Conservation (phyloP, 2,797 vertebrate species). For the Sebastes reedi region DNA sequence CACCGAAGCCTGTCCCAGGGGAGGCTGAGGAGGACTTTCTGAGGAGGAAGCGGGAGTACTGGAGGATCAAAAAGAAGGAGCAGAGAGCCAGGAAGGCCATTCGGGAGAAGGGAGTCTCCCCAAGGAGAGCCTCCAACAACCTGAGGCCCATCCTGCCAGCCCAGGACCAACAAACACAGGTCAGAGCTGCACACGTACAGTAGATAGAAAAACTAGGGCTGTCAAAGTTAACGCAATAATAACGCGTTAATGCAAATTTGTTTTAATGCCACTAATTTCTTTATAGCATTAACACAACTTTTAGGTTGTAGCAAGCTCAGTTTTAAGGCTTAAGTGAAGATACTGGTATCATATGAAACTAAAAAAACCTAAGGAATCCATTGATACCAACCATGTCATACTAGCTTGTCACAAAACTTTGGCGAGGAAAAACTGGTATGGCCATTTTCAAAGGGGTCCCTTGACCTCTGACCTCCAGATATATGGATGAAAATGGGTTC, state of each 20-base stretch:
- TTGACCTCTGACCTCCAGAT: too few relatives aligned
- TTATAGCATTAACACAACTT: too few relatives aligned
- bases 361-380: too few relatives aligned
- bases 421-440: fast-evolving
- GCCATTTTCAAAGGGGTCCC: too few relatives aligned
- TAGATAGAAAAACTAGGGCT: background rate
- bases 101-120: slow-evolving; percentile 52
- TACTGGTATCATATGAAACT: fast-evolving
- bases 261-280: too few relatives aligned
- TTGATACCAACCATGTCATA: fast-evolving
- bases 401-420: too few relatives aligned
- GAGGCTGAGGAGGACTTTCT: slow-evolving; percentile 77
- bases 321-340: too few relatives aligned
- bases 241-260: too few relatives aligned
- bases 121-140: slow-evolving; percentile 38
- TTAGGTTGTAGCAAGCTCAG: too few relatives aligned
- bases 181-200: background rate
- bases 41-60: slow-evolving; percentile 81
- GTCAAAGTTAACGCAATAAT: background rate
- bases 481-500: too few relatives aligned
- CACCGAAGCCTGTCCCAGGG: slow-evolving; percentile 67
- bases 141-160: slow-evolving; percentile 43
- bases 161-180: slow-evolving; percentile 41
- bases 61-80: slow-evolving; percentile 86
- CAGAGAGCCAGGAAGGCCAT: slow-evolving; percentile 84